Percentiles rank a stretch among this genome's conserved stretches.
Conservation (phyloP, 1,140 invertebrate species). For the Ceratosolen fusciceps region DNA sequence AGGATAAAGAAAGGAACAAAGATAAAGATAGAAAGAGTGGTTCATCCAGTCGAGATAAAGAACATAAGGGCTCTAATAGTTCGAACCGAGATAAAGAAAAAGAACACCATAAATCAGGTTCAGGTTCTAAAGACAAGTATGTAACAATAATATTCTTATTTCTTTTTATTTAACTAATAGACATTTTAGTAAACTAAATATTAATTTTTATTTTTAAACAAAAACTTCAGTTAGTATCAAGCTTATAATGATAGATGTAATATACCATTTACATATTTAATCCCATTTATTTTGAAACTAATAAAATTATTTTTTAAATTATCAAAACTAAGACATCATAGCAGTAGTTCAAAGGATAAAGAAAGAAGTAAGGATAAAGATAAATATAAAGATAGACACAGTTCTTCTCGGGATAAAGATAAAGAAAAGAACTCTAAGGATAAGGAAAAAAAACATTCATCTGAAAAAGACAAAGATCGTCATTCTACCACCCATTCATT, state of each 20-base stretch:
- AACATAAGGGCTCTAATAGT: slow-evolving; percentile 75
- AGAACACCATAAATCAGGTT: slow-evolving; percentile 68
- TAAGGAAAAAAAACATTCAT: slow-evolving; percentile 72
- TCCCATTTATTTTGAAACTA: background rate
- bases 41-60: slow-evolving; percentile 73
- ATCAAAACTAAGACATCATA: slow-evolving; percentile 67
- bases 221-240: slow-evolving; percentile 12
- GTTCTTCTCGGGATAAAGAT: slow-evolving; percentile 70
- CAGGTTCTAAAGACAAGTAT: slow-evolving; percentile 66
- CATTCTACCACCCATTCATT: slow-evolving; percentile 61
- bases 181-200: background rate
- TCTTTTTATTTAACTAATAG: background rate
- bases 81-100: slow-evolving; percentile 64
- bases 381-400: slow-evolving; percentile 63
- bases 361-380: slow-evolving; percentile 62
- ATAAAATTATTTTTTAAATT: slow-evolving; percentile 44
- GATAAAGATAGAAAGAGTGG: slow-evolving; percentile 63
- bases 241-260: background rate
- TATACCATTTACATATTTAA: background rate
- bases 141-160: slow-evolving; percentile 33
- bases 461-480: slow-evolving; percentile 72
- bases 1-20: slow-evolving; percentile 55
- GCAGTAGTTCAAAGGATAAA: slow-evolving; percentile 66
- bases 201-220: background rate
- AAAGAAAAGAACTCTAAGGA: slow-evolving; percentile 72